phyloP scores from a whole-genome alignment of 2,113 vertebrate species.

The Phyllopteryx taeniolatus region DNA sequence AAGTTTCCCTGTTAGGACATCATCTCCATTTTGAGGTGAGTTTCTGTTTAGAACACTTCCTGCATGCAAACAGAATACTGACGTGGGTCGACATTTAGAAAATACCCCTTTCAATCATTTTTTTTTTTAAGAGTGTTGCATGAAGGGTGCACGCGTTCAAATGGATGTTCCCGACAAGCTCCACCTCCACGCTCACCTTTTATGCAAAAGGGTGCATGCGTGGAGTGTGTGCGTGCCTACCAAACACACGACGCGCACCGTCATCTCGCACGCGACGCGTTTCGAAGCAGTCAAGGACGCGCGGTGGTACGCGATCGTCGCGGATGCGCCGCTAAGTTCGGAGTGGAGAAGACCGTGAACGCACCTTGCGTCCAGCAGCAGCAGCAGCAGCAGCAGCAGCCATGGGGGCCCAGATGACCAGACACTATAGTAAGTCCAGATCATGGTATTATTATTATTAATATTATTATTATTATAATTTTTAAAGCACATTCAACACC shows the following conservation, averaged over 20 bases:
- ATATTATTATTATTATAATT: too few relatives aligned
- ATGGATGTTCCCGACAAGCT: constrained; percentile 32
- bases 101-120: not conserved
- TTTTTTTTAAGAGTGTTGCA: not conserved
- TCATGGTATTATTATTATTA: not conserved
- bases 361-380: constrained; percentile 49
- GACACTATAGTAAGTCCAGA: constrained; percentile 51
- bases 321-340: not conserved
- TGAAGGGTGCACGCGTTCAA: not conserved
- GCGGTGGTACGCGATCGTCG: constrained; percentile 29
- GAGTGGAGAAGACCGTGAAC: constrained; percentile 51
- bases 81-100: not conserved
- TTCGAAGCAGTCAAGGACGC: constrained; percentile 30
- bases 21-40: not conserved
- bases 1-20: not conserved
- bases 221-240: constrained; percentile 17
- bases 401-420: constrained; percentile 89
- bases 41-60: not conserved
- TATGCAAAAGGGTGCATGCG: constrained; percentile 57
- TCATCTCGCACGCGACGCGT: not conserved
- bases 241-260: constrained; percentile 9
- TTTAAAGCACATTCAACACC: not conserved
- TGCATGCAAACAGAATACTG: not conserved
- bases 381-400: constrained; percentile 11
- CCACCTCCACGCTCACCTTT: constrained; percentile 65